Evolutionary conservation across 2,113 vertebrate species (phyloP), one percentile per base, ranked within the genome.

Genomic region (Leiothrix lutea): DNA sequence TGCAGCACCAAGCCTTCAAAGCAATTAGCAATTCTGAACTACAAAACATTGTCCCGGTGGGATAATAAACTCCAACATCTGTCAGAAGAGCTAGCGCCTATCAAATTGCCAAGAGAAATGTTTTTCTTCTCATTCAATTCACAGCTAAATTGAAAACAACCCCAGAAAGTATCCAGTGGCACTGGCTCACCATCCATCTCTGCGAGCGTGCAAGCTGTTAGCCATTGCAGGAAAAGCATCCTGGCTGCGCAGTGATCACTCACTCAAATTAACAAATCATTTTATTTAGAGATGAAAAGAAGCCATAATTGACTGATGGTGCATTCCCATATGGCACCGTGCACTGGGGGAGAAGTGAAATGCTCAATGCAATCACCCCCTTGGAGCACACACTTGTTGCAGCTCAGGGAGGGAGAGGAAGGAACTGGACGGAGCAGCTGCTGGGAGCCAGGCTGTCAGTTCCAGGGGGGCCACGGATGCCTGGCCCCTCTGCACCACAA

Each of bases 241-340:
- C 78, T 1, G 51, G 97, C 95, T 86, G 62, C 6, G 31, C 94
- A 96, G 97, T 7, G 91, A 98, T 98, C 97, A 96, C 96, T 98
- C 98, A 98, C 95, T 90, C 97, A 97, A 97, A 98, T 98, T 98
- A 98, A 98, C 97, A 98, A 98, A 98, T 98, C 97, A 98, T 98
- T 98, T 97, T 97, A 97, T 97, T 98, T 97, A 97, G 97, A 93
- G 97, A 97, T 62, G 94, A 97, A 96, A 96, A 97, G 96, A 95
- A 97, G 92, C 88, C 62, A 23, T 96, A 97, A 98, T 94, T 97
- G 98, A 98, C 61, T 95, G 90, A 97, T 97, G 94, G 79, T 94
- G 67, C 2, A 15, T 53, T 90, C 92, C 95, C 96, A 97, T 95
- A 97, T 94, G 95, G 96, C 85, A 80, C 19, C 3, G 1, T 91